Base-by-base conservation (phyloP, 2,888 invertebrate genomes). In the Linyphia triangularis region DNA sequence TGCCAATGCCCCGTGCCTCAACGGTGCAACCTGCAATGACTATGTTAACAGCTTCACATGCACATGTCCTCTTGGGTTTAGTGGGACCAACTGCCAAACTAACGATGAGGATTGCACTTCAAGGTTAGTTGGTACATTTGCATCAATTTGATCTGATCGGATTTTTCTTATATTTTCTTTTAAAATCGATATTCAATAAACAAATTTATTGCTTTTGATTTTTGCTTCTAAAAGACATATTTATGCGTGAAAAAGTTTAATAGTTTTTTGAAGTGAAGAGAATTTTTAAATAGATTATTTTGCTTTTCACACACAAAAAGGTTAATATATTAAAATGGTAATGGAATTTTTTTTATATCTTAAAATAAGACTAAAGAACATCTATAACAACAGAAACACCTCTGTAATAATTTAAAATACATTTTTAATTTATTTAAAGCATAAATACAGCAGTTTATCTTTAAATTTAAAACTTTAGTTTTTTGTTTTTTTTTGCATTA, bases 41-140 rank as follows among this genome's bases (percentile, higher is more conserved):
- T 98, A 98, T 92, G 98, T 98, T 89, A 97, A 98, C 91, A 97
- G 97, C 0, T 98, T 97, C 93, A 97, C 97, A 0, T 98, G 98
- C 92, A 96, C 96, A 0, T 98, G 98, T 91, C 96, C 96, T 0
- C 94, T 96, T 6, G 98, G 98, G 0, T 98, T 97, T 89, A 98
- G 97, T 98, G 98, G 98, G 16, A 97, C 97, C 91, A 96, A 97
- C 93, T 98, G 98, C 91, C 97, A 97, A 93, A 97, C 96, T 4
- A 98, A 98, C 93, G 97, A 98, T 92, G 96, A 97, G 92, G 98
- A 98, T 92, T 98, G 98, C 93, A 97, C 97, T 0, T 96, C 96
- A 89, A 91, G 90, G 91, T 91, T 24, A 51, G 37, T 65, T 37
- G 22, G 16, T 9, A n/a, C n/a, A n/a, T n/a, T n/a, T n/a, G n/a